Percentiles rank a stretch among this genome's conserved stretches.
Conservation (phyloP, 2,888 invertebrate species). For the Drosophila recens region DNA sequence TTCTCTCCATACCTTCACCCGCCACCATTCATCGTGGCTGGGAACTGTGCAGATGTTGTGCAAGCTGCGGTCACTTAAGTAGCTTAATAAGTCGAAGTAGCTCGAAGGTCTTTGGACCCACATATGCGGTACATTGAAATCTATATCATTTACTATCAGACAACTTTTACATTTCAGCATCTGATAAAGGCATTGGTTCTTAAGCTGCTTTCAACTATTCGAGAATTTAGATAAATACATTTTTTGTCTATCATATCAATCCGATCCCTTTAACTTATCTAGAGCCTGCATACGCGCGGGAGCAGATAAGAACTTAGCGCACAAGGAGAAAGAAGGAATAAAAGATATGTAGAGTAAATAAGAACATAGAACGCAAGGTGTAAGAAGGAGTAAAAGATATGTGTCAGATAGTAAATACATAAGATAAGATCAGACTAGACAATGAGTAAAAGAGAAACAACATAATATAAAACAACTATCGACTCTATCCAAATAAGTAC, state of each 20-base stretch:
- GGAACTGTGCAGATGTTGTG: conserved; percentile 44
- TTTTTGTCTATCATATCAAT: neutral
- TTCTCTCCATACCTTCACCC: neutral
- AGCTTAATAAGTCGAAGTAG: conserved; percentile 19
- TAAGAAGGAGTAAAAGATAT: too few species aligned
- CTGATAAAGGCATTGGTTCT: neutral
- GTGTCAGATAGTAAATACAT: too few species aligned
- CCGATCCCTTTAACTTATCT: neutral
- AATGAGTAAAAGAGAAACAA: too few species aligned
- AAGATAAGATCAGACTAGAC: too few species aligned
- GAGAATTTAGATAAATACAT: neutral
- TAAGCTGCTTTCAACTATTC: neutral
- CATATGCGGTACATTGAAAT: neutral
- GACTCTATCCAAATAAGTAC: too few species aligned
- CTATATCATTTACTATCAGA: neutral
- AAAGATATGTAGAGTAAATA: too few species aligned
- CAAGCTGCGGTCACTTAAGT: conserved; percentile 33
- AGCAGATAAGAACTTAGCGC: too few species aligned
- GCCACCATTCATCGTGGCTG: conserved; percentile 6
- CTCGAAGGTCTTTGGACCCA: conserved; percentile 32
- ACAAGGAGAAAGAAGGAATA: too few species aligned
- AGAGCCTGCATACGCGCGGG: too few species aligned
- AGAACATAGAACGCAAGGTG: too few species aligned
- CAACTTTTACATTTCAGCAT: neutral
- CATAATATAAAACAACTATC: too few species aligned